A percentile compares a stretch with the other conserved stretches of the same genome.
These are phyloP conservation scores for Ganaspis brasiliensis DNA, from an alignment of 2,888 invertebrate genomes.

Conservation along the genomic window DNA sequence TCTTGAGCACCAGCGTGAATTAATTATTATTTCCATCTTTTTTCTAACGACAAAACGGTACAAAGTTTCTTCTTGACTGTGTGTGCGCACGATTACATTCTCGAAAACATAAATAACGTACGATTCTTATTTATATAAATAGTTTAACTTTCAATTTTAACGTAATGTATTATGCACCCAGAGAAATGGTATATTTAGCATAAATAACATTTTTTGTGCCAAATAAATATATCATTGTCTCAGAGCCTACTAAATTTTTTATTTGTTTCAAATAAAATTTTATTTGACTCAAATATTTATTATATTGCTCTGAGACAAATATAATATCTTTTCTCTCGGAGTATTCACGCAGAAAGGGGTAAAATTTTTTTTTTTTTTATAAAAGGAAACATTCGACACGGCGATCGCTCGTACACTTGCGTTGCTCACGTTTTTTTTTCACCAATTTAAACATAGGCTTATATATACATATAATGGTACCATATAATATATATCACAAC, in stretches of 20 bases:
- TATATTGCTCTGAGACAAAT: too few relatives aligned
- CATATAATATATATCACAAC: constrained; percentile 64
- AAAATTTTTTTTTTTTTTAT: too few relatives aligned
- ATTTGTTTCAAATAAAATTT: too few relatives aligned
- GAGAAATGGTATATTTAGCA: too few relatives aligned
- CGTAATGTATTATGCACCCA: not conserved
- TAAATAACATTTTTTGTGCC: too few relatives aligned
- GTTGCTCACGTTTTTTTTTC: constrained; percentile 48
- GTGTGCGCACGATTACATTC: constrained; percentile 19
- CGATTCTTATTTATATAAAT: not conserved
- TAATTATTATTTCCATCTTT: constrained; percentile 34
- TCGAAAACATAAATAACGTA: constrained; percentile 3
- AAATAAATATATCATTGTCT: too few relatives aligned
- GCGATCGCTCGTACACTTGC: constrained; percentile 54
- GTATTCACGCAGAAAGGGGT: not conserved
- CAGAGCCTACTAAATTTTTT: too few relatives aligned
- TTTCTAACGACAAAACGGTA: constrained; percentile 8
- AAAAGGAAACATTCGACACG: constrained; percentile 46
- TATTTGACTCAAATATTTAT: too few relatives aligned
- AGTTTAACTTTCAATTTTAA: constrained; percentile 13
- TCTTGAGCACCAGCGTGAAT: constrained; percentile 40
- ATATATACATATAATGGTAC: constrained; percentile 58
- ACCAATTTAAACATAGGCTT: constrained; percentile 57
- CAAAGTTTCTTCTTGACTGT: not conserved
- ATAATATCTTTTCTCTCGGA: not conserved